These are phyloP conservation scores for Athalia rosae DNA, from an alignment of 2,888 invertebrate species.

Conservation along the genomic window DNA sequence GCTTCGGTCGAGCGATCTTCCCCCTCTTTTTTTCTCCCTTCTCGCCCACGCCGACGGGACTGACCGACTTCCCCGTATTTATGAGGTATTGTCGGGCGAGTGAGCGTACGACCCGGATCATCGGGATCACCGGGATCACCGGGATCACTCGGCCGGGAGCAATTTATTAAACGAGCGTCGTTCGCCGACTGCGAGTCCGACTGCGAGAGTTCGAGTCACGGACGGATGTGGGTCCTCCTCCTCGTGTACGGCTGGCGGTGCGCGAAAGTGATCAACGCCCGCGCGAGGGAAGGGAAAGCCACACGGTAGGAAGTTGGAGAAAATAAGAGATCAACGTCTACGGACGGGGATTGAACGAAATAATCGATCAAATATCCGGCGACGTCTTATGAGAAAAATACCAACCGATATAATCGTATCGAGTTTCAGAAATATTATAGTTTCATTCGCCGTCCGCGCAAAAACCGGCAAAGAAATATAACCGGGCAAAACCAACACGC, in stretches of 20 bases:
- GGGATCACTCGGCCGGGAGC: slow-evolving; percentile 25
- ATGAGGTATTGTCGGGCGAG: slow-evolving; percentile 19
- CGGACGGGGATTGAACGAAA: neutral
- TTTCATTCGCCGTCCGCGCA: neutral
- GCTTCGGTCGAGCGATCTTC: slow-evolving; percentile 31
- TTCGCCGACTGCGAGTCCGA: slow-evolving; percentile 12
- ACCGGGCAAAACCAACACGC: neutral
- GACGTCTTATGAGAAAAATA: neutral
- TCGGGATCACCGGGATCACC: slow-evolving; percentile 34
- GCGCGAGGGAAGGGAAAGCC: neutral
- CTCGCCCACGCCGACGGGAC: neutral
- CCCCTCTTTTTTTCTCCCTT: neutral
- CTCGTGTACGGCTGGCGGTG: neutral
- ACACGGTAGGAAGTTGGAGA: slow-evolving; percentile 11
- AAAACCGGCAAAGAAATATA: neutral
- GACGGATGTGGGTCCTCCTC: no score
- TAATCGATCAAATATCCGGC: neutral
- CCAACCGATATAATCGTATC: neutral
- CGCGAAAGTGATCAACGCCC: slow-evolving; percentile 32
- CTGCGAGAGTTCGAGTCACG: neutral
- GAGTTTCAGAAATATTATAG: neutral
- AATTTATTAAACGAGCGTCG: slow-evolving; percentile 40
- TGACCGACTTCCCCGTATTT: slow-evolving; percentile 8
- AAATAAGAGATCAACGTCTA: slow-evolving; percentile 9
- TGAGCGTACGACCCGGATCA: slow-evolving; percentile 30